Conservation (phyloP, 2,888 invertebrate genomes). For the Phaonia tiefii region DNA sequence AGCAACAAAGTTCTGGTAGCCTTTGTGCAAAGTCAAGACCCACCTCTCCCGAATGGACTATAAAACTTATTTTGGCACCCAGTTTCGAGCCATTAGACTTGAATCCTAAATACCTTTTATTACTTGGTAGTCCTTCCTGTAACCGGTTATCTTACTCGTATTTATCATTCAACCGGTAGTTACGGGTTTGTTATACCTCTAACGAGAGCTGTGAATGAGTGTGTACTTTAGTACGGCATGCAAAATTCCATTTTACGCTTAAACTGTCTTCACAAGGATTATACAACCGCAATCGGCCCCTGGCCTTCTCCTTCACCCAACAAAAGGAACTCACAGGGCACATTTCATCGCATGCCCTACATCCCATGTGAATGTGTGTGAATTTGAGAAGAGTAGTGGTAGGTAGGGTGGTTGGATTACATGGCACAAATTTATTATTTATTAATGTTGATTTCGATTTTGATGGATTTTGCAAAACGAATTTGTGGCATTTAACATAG, state of each 20-base stretch:
- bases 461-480: conserved; percentile 64
- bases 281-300: conserved; percentile 34
- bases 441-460: conserved; percentile 66
- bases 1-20: too few species aligned
- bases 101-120: too few species aligned
- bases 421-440: conserved; percentile 59
- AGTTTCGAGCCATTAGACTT: too few species aligned
- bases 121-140: too few species aligned
- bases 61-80: too few species aligned
- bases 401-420: conserved; percentile 11
- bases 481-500: conserved; percentile 64
- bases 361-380: neutral
- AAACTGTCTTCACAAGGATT: conserved; percentile 53
- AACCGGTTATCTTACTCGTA: too few species aligned
- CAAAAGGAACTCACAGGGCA: neutral
- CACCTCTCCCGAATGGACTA: too few species aligned
- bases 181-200: too few species aligned
- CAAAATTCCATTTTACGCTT: conserved; percentile 63
- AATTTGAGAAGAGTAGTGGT: conserved; percentile 6
- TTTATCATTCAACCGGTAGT: too few species aligned
- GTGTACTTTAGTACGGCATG: conserved; percentile 28
- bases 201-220: conserved; percentile 12
- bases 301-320: neutral
- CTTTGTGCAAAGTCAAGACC: too few species aligned
- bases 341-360: neutral